Percentiles rank a stretch among this genome's conserved stretches.
Conservation (phyloP, 1,140 invertebrate genomes). For the Pseudomyrmex gracilis region DNA sequence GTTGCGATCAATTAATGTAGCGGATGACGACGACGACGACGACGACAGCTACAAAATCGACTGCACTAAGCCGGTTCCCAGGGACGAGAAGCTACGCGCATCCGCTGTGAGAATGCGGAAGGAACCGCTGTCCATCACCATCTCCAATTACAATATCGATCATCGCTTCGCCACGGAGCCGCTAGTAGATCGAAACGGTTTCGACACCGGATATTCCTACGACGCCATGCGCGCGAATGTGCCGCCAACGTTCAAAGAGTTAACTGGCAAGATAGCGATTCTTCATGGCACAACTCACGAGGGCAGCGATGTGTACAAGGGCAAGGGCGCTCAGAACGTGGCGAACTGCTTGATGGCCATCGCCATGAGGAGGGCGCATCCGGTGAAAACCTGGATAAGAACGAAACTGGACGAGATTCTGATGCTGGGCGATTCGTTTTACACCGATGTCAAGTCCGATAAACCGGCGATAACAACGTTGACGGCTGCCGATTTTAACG, state of each 20-base stretch:
- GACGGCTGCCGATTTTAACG: slow-evolving; percentile 76
- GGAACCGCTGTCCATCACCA: slow-evolving; percentile 76
- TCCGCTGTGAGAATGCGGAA: slow-evolving; percentile 59
- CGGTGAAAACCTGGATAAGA: slow-evolving; percentile 78
- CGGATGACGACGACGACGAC: slow-evolving; percentile 70
- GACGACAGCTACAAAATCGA: slow-evolving; percentile 71
- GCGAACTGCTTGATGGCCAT: slow-evolving; percentile 78
- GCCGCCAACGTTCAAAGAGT: slow-evolving; percentile 75
- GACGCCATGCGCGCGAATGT: slow-evolving; percentile 78
- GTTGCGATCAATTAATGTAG: slow-evolving; percentile 61
- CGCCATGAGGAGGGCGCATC: slow-evolving; percentile 74
- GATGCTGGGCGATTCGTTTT: slow-evolving; percentile 73
- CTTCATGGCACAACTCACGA: slow-evolving; percentile 80
- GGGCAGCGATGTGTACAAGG: slow-evolving; percentile 76
- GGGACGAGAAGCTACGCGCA: slow-evolving; percentile 38
- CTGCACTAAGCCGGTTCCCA: slow-evolving; percentile 68
- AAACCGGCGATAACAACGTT: slow-evolving; percentile 75
- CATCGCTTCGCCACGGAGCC: slow-evolving; percentile 71
- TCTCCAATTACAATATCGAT: slow-evolving; percentile 78
- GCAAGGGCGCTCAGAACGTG: slow-evolving; percentile 78
- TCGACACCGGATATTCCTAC: slow-evolving; percentile 77
- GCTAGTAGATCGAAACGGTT: slow-evolving; percentile 69
- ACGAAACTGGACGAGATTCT: slow-evolving; percentile 79
- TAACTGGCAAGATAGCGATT: slow-evolving; percentile 69
- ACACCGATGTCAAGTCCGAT: slow-evolving; percentile 66